Percentiles rank a stretch among this genome's conserved stretches.
Evolutionary conservation across 2,797 vertebrate species (phyloP).

Genomic region (Centropyge bicolor): DNA sequence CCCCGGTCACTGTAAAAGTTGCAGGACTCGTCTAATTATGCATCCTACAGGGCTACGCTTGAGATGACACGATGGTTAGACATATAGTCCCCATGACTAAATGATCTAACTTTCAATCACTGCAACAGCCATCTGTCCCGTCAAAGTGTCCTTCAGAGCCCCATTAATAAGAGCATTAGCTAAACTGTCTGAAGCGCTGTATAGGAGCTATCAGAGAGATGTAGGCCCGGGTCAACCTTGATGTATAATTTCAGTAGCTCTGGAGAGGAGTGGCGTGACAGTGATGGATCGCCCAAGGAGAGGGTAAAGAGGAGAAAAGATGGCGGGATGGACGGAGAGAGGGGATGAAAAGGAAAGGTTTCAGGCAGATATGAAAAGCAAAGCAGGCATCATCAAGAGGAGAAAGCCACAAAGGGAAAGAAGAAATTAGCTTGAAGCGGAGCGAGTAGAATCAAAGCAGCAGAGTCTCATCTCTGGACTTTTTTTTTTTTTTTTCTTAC

Average conservation of each 20-base stretch:
- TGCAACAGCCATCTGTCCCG: conserved; percentile 26
- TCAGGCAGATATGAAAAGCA: conserved; percentile 34
- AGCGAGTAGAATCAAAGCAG: conserved; percentile 68
- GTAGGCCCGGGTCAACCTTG: conserved; percentile 38
- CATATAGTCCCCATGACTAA: conserved; percentile 18
- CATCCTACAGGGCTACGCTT: neutral
- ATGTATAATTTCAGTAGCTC: conserved; percentile 53
- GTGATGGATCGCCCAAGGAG: conserved; percentile 57
- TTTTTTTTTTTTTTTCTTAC: conserved; percentile 30
- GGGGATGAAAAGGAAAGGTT: conserved; percentile 11
- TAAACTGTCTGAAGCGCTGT: conserved; percentile 44
- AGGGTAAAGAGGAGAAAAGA: conserved; percentile 37
- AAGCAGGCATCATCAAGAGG: conserved; percentile 50
- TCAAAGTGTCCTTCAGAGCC: conserved; percentile 48
- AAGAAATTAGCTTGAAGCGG: conserved; percentile 68
- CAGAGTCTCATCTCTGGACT: conserved; percentile 41
- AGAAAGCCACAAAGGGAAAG: conserved; percentile 54
- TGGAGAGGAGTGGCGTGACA: conserved; percentile 41
- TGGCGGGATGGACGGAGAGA: conserved; percentile 13
- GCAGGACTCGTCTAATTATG: conserved; percentile 11
- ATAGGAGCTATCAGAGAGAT: conserved; percentile 37
- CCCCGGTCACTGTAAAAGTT: conserved; percentile 1
- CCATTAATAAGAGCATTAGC: conserved; percentile 53
- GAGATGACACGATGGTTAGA: conserved; percentile 18
- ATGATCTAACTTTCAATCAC: conserved; percentile 38